Percentiles rank a stretch among this genome's conserved stretches.
Evolutionary conservation across 2,888 invertebrate genomes (phyloP).

Genomic region (Hypena proboscidalis): DNA sequence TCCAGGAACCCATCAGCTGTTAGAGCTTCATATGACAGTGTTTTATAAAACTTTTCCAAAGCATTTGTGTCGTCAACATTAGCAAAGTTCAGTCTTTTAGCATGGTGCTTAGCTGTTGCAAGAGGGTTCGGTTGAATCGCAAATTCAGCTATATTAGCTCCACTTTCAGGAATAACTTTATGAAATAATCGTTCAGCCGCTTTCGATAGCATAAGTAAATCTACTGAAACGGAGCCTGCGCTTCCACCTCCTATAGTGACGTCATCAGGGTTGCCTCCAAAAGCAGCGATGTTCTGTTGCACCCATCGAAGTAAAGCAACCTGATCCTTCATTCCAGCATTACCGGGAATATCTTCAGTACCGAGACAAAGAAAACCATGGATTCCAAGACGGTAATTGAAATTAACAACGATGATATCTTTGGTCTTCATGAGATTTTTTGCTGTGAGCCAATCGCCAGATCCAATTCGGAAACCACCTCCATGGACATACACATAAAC

Average conservation of each 20-base stretch:
- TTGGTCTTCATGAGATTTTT: conserved; percentile 38
- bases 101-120: conserved; percentile 48
- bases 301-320: conserved; percentile 60
- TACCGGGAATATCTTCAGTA: conserved; percentile 55
- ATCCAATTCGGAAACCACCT: conserved; percentile 49
- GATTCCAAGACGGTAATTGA: conserved; percentile 55
- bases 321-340: conserved; percentile 65
- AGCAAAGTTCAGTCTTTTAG: conserved; percentile 40
- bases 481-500: conserved; percentile 55
- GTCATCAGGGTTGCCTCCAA: conserved; percentile 61
- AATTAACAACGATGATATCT: conserved; percentile 47
- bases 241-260: conserved; percentile 57
- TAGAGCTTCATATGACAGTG: conserved; percentile 42
- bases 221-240: conserved; percentile 54
- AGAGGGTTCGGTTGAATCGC: conserved; percentile 53
- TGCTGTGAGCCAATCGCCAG: conserved; percentile 30
- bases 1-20: conserved; percentile 27
- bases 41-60: conserved; percentile 58
- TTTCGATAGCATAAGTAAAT: conserved; percentile 56
- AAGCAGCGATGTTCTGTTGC: conserved; percentile 54
- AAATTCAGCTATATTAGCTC: conserved; percentile 40
- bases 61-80: conserved; percentile 48
- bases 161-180: conserved; percentile 56
- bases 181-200: conserved; percentile 49
- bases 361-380: conserved; percentile 57